Base-by-base conservation (phyloP, 2,888 invertebrate genomes). In the Epinotia bilunana region DNA sequence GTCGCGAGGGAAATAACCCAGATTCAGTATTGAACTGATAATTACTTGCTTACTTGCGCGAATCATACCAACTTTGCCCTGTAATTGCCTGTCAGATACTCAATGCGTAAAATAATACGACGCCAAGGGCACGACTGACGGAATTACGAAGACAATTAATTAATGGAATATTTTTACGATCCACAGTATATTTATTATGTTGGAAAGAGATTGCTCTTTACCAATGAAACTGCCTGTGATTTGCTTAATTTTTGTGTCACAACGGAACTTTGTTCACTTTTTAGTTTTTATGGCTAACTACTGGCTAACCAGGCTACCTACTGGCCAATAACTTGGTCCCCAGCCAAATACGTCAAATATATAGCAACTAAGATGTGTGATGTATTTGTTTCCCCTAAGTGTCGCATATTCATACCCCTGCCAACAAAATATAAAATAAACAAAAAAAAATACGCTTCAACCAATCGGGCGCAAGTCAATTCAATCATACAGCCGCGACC, bases 401-500 rank as follows among this genome's bases (percentile, higher is more conserved):
- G 28, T 55, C 18, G 7, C 13, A 9, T 18, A 20, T 20, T 57
- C 1, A n/a, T 18, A 39, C 20, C 57, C 57, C 13, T 6, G 39
- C 67, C 39, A 13, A 20, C 43, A 20, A 43, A 67, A 58, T n/a
- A 68, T 2, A 16, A 68, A 16, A 16, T 11, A 55, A 69, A 46
- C n/a, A 69, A 7, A 69, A 46, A 46, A 20, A 69, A 46, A 69
- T 49, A 16, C n/a, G 28, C 61, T 53, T 62, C 23, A 60, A 55
- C 28, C 33, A 65, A 65, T 61, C 61, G 55, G 33, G 60, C 67
- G 28, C 53, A 20, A 61, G 58, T 67, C 53, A 63, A 76, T 76
- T 76, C 76, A 76, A 76, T 83, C 80, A 78, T 78, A 78, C 74
- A 74, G 60, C 39, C 74, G 75, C 74, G 78, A 81, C 80, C 79